Percentiles rank a stretch among this genome's conserved stretches.
Evolutionary conservation across 1,140 invertebrate genomes (phyloP).

Genomic region (Philotrypesis tridentata): DNA sequence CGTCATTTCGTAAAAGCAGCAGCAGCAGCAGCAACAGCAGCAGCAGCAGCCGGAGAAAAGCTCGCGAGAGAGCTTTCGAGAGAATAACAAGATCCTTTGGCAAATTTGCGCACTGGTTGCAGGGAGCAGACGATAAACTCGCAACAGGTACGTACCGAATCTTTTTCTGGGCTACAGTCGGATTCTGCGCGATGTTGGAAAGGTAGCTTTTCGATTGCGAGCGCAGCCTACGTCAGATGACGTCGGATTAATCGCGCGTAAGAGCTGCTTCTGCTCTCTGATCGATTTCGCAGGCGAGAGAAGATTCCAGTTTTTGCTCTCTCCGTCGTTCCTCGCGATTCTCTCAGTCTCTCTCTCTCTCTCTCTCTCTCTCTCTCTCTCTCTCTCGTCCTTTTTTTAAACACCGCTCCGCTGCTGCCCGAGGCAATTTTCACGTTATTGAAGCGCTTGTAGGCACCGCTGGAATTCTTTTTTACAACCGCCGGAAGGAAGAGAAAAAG

Average conservation of each 20-base stretch:
- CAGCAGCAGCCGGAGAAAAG: not conserved
- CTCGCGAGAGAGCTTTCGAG: not conserved
- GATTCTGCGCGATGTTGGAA: not conserved
- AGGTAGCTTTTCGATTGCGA: not conserved
- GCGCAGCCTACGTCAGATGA: not conserved
- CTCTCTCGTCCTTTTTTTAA: conserved; percentile 1
- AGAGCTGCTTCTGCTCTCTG: not conserved
- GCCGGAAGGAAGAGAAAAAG: too few species aligned
- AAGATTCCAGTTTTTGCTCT: conserved; percentile 1
- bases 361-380: not conserved
- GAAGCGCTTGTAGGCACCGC: conserved; percentile 5
- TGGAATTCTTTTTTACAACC: conserved; percentile 24
- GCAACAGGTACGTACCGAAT: conserved; percentile 44
- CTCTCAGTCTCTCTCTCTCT: not conserved
- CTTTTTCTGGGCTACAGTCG: not conserved
- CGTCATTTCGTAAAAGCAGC: too few species aligned
- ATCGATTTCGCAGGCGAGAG: not conserved
- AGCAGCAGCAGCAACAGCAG: not conserved
- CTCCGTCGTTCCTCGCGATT: too few species aligned
- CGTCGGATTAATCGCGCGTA: not conserved
- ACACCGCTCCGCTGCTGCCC: not conserved
- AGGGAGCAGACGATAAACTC: conserved; percentile 44
- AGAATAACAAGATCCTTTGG: conserved; percentile 9
- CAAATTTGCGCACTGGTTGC: conserved; percentile 27
- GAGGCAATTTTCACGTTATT: conserved; percentile 28